Base-by-base conservation (phyloP, 2,888 invertebrate species). In the Caenorhabditis angaria region DNA sequence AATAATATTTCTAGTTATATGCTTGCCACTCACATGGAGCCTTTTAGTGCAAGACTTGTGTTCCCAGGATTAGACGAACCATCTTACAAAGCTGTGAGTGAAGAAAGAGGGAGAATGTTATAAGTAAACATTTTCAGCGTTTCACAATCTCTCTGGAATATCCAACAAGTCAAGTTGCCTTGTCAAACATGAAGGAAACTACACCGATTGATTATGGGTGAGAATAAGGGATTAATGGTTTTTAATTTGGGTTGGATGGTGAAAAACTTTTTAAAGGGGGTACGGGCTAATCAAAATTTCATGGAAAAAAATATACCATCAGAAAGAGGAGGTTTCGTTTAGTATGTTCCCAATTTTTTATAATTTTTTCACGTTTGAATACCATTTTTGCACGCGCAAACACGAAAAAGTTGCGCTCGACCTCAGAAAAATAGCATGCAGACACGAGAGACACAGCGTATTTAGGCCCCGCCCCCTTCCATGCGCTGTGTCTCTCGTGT, bases 1-100 rank as follows among this genome's bases (percentile, higher is more conserved):
- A 32, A 18, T 3, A 12, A 35, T 4, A 8, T 61, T 54, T 72
- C 62, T 54, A 75, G 77, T 32, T 78, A 61, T 18, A 72, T 80
- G 63, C 62, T 80, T 29, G 80, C 78, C 24, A 79, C 79, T 5
- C 76, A 77, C 25, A 78, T 82, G 70, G 82, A 82, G 54, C 67
- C 73, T 2, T 70, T 68, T 27, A 70, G 68, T 0, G 77, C 77
- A 14, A 67, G 77, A 68, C 61, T 64, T 32, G 76, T 77, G 12
- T 76, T 77, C 28, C 81, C 81, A 14, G 32, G 70, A 22, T 66
- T 82, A 29, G 82, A 82, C 56, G 82, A 82, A 32, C 81, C 81
- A 0, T 61, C 69, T 12, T 78, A 75, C 64, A 82, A 80, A 68
- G 72, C 81, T 35, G 73, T 68, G 29, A 22, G 55, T 47, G 53